A percentile compares a stretch with the other conserved stretches of the same genome.
phyloP scores from a whole-genome alignment of 2,113 vertebrate genomes.

The Pachycephala philippinensis region DNA sequence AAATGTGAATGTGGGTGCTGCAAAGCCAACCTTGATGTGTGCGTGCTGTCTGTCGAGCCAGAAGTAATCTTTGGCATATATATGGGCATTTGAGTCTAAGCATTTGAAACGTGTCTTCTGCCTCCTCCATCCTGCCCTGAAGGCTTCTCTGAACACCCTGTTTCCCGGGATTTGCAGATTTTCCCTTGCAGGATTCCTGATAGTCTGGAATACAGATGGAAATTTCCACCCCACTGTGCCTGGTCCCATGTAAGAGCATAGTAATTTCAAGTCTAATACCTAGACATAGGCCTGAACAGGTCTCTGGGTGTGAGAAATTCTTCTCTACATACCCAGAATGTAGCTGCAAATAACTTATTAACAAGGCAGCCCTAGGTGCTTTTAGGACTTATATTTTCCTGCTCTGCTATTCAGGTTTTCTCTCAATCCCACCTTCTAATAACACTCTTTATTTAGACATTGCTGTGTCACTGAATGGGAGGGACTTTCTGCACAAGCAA shows the following conservation, averaged over 20 bases:
- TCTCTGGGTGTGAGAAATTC: slow-evolving; percentile 14
- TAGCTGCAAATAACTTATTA: slow-evolving; percentile 34
- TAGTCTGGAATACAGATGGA: background rate
- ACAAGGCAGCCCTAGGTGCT: background rate
- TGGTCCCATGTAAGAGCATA: background rate
- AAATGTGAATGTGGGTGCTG: background rate
- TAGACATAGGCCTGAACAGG: background rate
- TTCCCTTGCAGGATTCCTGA: background rate
- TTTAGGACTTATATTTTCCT: background rate
- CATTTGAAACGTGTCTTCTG: background rate
- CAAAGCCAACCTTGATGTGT: background rate
- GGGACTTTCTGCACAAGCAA: background rate
- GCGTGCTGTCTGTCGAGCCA: background rate
- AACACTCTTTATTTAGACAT: background rate
- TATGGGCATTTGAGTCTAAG: background rate
- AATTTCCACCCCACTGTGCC: background rate
- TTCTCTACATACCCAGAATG: background rate
- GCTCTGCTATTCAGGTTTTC: background rate
- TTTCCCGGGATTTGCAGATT: background rate
- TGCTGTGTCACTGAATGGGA: background rate
- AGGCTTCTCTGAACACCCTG: background rate
- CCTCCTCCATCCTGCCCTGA: background rate
- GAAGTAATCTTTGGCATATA: background rate
- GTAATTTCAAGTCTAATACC: background rate
- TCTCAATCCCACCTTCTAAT: background rate